phyloP scores from a whole-genome alignment of 1,140 invertebrate species.

The Sycophaga agraensis region DNA sequence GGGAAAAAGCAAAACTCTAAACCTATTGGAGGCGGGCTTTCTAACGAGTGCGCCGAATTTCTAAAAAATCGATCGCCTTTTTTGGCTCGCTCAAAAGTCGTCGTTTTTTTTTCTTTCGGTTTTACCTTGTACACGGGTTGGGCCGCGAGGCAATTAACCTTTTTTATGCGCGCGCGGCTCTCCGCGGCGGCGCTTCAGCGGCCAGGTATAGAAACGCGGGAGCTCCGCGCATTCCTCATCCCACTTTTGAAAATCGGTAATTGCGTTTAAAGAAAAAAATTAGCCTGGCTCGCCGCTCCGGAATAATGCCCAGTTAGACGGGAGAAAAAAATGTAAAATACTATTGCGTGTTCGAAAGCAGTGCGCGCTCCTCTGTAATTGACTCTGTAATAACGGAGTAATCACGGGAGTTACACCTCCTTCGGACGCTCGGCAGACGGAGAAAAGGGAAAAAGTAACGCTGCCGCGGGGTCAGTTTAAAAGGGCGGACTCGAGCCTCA shows the following conservation, averaged over 20 bases:
- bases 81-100: too few relatives aligned
- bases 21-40: too few relatives aligned
- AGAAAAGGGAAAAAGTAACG: background rate
- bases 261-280: background rate
- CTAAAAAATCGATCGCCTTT: too few relatives aligned
- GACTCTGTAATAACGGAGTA: conserved; percentile 24
- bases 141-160: too few relatives aligned
- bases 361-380: conserved; percentile 1
- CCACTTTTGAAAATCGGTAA: background rate
- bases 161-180: too few relatives aligned
- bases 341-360: conserved; percentile 14
- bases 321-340: conserved; percentile 20
- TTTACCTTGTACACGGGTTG: too few relatives aligned
- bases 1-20: too few relatives aligned
- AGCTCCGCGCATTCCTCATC: background rate
- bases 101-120: too few relatives aligned
- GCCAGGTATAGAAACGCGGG: background rate
- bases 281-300: background rate
- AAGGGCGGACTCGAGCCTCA: background rate
- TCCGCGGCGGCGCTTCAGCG: too few relatives aligned
- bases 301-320: background rate
- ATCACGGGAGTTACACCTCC: conserved; percentile 23
- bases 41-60: too few relatives aligned
- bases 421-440: conserved; percentile 1
- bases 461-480: conserved; percentile 5